phyloP scores from a whole-genome alignment of 1,140 invertebrate species.

The Drosophila rufa region DNA sequence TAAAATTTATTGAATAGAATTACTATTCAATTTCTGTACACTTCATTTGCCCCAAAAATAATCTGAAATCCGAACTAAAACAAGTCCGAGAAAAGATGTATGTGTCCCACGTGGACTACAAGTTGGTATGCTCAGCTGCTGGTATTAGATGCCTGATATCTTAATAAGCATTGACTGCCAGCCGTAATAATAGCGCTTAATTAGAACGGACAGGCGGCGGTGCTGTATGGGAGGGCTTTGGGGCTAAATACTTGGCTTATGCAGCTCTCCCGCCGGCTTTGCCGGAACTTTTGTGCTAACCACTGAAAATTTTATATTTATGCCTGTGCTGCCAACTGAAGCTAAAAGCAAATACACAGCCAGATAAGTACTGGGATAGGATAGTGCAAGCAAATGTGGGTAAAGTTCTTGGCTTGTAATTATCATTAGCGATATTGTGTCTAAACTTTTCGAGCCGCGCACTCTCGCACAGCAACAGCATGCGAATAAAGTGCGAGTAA shows the following conservation, averaged over 20 bases:
- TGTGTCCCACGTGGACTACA: neutral
- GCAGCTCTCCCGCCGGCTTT: slow-evolving; percentile 10
- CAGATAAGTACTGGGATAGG: slow-evolving; percentile 10
- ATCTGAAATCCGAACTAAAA: neutral
- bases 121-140: neutral
- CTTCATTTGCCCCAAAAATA: no score
- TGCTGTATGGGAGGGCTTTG: neutral
- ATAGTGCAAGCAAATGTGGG: slow-evolving; percentile 52
- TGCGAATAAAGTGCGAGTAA: slow-evolving; percentile 30
- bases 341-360: slow-evolving; percentile 55
- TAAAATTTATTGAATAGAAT: no score
- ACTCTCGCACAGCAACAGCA: slow-evolving; percentile 57
- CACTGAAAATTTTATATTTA: slow-evolving; percentile 74
- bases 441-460: slow-evolving; percentile 74
- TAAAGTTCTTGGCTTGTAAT: slow-evolving; percentile 81
- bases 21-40: no score
- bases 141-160: slow-evolving; percentile 5
- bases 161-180: slow-evolving; percentile 20
- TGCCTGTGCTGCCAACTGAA: slow-evolving; percentile 71
- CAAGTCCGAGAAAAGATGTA: neutral
- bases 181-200: slow-evolving; percentile 39
- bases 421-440: slow-evolving; percentile 84
- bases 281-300: slow-evolving; percentile 61
- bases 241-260: neutral
- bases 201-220: slow-evolving; percentile 24